A percentile compares a stretch with the other conserved stretches of the same genome.
Conservation (phyloP, 2,797 vertebrate species). For the Lophotriccus pileatus region DNA sequence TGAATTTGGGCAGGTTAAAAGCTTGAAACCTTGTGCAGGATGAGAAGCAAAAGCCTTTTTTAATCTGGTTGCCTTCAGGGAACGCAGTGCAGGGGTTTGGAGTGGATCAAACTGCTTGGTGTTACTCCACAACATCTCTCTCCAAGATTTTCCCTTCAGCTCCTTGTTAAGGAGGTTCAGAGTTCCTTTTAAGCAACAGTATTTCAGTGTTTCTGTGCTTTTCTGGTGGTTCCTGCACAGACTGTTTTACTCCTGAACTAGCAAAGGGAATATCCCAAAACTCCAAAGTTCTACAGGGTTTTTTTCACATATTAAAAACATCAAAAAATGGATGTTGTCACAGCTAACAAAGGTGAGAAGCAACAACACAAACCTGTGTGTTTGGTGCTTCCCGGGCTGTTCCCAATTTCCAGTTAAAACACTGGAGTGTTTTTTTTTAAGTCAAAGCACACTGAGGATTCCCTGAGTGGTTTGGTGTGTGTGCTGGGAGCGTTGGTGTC, state of each 20-base stretch:
- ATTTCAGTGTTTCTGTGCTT: not conserved
- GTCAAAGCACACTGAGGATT: not conserved
- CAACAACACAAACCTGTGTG: not conserved
- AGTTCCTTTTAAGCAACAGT: not conserved
- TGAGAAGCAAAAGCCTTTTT: not conserved
- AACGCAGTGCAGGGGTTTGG: not conserved
- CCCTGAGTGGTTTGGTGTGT: not conserved
- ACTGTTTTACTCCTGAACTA: not conserved
- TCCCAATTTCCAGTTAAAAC: rapidly evolving
- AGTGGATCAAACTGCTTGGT: not conserved
- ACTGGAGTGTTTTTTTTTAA: too few species aligned
- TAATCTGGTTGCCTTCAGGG: not conserved
- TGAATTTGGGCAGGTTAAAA: not conserved
- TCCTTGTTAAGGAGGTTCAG: not conserved
- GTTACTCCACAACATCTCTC: not conserved
- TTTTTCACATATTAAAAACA: not conserved
- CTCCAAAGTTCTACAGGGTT: too few species aligned
- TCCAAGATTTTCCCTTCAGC: not conserved
- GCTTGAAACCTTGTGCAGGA: not conserved
- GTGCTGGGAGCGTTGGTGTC: not conserved
- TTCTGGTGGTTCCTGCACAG: not conserved
- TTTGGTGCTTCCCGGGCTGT: not conserved
- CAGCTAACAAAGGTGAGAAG: not conserved
- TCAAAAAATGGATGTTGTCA: not conserved
- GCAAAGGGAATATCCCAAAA: not conserved